Evolutionary conservation across 2,113 vertebrate genomes (phyloP).

Genomic region (Dascyllus trimaculatus): DNA sequence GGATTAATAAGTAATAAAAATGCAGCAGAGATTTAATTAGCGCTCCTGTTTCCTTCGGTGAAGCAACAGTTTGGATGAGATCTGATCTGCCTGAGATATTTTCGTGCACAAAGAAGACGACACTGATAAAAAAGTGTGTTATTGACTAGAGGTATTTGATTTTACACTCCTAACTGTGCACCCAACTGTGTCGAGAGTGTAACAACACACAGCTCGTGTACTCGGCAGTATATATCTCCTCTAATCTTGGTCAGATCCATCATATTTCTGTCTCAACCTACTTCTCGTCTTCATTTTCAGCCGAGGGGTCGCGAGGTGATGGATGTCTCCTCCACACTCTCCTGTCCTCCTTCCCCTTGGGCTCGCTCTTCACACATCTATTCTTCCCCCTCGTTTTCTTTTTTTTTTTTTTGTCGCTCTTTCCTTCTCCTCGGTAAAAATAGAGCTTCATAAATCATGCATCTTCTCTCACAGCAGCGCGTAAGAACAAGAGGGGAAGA

Average conservation of each 20-base stretch:
- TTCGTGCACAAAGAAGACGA: slow-evolving; percentile 1
- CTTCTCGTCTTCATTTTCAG: slow-evolving; percentile 66
- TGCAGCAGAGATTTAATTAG: slow-evolving; percentile 48
- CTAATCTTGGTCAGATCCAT: slow-evolving; percentile 64
- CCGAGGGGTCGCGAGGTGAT: slow-evolving; percentile 72
- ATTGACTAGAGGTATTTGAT: slow-evolving; percentile 31
- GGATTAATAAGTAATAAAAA: slow-evolving; percentile 45
- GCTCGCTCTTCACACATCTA: slow-evolving; percentile 48
- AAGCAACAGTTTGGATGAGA: slow-evolving; percentile 38
- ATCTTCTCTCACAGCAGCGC: slow-evolving; percentile 76
- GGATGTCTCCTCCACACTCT: slow-evolving; percentile 69
- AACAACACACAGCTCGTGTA: slow-evolving; percentile 17
- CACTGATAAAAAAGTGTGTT: slow-evolving; percentile 22
- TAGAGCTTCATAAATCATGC: slow-evolving; percentile 90
- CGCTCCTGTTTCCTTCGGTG: slow-evolving; percentile 34
- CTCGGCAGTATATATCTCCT: slow-evolving; percentile 24
- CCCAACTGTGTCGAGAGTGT: not conserved
- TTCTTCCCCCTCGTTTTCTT: slow-evolving; percentile 23
- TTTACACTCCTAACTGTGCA: slow-evolving; percentile 7
- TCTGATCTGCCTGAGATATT: slow-evolving; percentile 28
- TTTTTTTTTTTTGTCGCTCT: slow-evolving; percentile 29
- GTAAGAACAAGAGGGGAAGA: slow-evolving; percentile 56
- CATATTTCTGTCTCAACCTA: slow-evolving; percentile 69
- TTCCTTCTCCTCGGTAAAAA: slow-evolving; percentile 86
- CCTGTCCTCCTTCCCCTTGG: slow-evolving; percentile 65